Evolutionary conservation across 2,113 vertebrate genomes (phyloP).

Genomic region (Climacteris rufus): DNA sequence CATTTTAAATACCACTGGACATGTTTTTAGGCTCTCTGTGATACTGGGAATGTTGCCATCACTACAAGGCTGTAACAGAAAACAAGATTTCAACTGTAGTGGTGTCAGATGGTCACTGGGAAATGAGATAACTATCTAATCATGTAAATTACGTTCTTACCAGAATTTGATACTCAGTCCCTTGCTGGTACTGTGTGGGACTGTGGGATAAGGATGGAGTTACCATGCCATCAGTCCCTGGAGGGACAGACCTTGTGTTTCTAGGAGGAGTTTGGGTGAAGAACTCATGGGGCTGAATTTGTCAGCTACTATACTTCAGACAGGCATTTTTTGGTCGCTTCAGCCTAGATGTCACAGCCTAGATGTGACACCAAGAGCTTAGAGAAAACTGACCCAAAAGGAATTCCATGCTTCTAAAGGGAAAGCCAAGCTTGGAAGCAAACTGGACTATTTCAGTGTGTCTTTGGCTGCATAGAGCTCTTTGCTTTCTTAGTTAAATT

Average conservation of each 20-base stretch:
- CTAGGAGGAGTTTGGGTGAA: background rate
- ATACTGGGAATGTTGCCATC: constrained; percentile 19
- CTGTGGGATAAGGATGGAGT: background rate
- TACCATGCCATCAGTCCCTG: background rate
- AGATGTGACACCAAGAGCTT: background rate
- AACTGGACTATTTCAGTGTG: background rate
- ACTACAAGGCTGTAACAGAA: background rate
- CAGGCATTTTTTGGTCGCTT: background rate
- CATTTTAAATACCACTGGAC: background rate
- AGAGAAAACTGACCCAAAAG: background rate
- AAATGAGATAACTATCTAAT: background rate
- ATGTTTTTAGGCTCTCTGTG: background rate
- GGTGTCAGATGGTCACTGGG: background rate
- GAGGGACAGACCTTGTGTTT: background rate
- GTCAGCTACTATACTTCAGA: background rate
- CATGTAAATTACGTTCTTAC: background rate
- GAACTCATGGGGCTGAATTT: background rate
- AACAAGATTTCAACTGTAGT: background rate
- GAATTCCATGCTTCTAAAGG: background rate
- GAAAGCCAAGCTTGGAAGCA: background rate
- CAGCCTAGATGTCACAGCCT: background rate
- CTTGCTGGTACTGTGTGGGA: background rate
- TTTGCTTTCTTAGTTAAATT: background rate
- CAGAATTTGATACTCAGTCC: background rate
- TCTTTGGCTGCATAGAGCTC: background rate